Conservation (phyloP, 1,140 invertebrate genomes). For the Neuroterus valhalla region DNA sequence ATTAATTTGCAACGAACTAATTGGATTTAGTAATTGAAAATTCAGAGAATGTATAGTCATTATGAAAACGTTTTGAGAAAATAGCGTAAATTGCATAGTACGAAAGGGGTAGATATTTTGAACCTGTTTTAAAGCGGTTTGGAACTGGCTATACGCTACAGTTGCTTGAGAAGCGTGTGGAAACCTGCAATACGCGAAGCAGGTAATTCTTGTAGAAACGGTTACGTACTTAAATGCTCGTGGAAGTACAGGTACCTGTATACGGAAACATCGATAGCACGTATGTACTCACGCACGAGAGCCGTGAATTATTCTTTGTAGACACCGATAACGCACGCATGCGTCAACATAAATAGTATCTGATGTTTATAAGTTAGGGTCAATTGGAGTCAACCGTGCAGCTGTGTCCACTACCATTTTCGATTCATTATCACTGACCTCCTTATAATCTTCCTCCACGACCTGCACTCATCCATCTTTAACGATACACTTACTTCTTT, state of each 20-base stretch:
- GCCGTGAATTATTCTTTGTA: slow-evolving; percentile 16
- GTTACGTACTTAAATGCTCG: not conserved
- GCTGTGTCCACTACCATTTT: slow-evolving; percentile 16
- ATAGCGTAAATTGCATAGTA: no score
- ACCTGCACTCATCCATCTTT: slow-evolving; percentile 15
- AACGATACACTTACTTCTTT: not conserved
- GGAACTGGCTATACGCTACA: not conserved
- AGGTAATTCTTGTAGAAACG: slow-evolving; percentile 6
- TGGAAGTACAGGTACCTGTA: not conserved
- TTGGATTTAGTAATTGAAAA: no score
- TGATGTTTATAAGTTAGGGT: slow-evolving; percentile 23
- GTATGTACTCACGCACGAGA: slow-evolving; percentile 17
- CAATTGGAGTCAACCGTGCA: slow-evolving; percentile 25
- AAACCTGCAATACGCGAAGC: not conserved
- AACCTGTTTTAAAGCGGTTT: not conserved
- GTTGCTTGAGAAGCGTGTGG: not conserved
- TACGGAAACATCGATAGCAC: slow-evolving; percentile 18
- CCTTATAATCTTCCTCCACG: slow-evolving; percentile 8
- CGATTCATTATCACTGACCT: slow-evolving; percentile 25
- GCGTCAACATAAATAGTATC: not conserved
- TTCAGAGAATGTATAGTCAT: no score
- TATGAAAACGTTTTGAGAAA: no score
- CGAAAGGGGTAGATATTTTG: not conserved
- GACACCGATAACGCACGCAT: slow-evolving; percentile 17
- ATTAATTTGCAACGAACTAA: no score